Evolutionary conservation across 2,113 vertebrate species (phyloP), one percentile per base, ranked within the genome.

Genomic region (Antigone vipio): DNA sequence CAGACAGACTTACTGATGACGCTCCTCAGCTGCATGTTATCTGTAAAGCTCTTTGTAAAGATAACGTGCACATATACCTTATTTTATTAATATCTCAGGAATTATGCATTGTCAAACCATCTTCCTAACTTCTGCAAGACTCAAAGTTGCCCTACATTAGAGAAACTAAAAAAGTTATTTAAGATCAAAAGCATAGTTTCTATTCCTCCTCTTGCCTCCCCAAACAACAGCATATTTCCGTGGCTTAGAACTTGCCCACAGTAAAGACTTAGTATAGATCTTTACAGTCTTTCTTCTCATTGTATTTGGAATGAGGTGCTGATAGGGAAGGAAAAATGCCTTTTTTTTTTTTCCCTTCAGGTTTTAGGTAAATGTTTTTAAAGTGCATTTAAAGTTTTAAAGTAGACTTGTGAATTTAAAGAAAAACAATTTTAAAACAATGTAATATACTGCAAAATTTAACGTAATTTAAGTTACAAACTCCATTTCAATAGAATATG

Each of bases 61-160:
- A 30, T 2, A 83, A 47, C 0, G 1, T 32, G 21, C 0, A 1
- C 34, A 53, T 49, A 58, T 9, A 58, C 27, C n/a, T 89, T 79
- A 42, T 26, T 85, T 92, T 47, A 92, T 38, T 29, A 69, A 45
- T 23, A 80, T 22, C 45, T 75, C 60, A 50, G 47, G 35, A 95
- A 82, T 49, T 44, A 44, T 1, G 21, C 23, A 74, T 7, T 56
- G 30, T 34, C 32, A 83, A 85, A 59, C 11, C n/a, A 86, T 21
- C 35, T 73, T 76, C 40, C 63, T 94, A 40, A 63, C 72, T 71
- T 92, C 29, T 71, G 21, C 0, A 2, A 68, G n/a, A 60, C 19
- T 64, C 15, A 50, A 64, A 83, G 44, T 44, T 90, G 27, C 42
- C 56, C 47, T 45, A 45, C 2, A 4, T 47, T 53, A 60, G 29